Percentiles rank a stretch among this genome's conserved stretches.
Evolutionary conservation across 2,888 invertebrate species (phyloP).

Genomic region (Drosophila emarginata): DNA sequence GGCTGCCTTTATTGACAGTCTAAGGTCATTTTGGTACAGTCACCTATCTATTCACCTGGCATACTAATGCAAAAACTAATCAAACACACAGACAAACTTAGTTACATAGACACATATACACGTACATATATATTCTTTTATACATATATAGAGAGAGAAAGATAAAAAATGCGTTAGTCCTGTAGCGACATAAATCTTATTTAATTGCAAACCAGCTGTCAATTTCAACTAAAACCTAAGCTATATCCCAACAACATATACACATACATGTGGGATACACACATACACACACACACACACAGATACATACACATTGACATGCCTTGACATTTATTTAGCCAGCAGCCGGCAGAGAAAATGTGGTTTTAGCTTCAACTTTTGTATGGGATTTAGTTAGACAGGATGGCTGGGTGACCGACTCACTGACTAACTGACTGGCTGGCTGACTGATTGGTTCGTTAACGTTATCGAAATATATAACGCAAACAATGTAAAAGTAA

Average conservation of each 20-base stretch:
- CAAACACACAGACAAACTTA: neutral
- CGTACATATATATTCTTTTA: neutral
- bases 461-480: slow-evolving; percentile 29
- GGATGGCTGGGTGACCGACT: slow-evolving; percentile 25
- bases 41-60: slow-evolving; percentile 45
- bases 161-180: slow-evolving; percentile 19
- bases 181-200: slow-evolving; percentile 69
- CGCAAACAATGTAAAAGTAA: neutral
- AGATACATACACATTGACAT: slow-evolving; percentile 44
- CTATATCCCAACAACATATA: slow-evolving; percentile 8
- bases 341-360: slow-evolving; percentile 21
- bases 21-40: slow-evolving; percentile 53
- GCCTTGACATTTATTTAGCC: slow-evolving; percentile 65
- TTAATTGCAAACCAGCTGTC: slow-evolving; percentile 76
- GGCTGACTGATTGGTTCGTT: slow-evolving; percentile 41
- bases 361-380: slow-evolving; percentile 24
- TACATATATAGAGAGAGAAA: neutral
- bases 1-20: slow-evolving; percentile 50
- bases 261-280: slow-evolving; percentile 22
- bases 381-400: slow-evolving; percentile 49
- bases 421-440: slow-evolving; percentile 4
- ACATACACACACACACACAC: slow-evolving; percentile 14
- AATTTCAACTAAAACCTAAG: slow-evolving; percentile 60
- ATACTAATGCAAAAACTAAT: slow-evolving; percentile 59
- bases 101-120: too few relatives aligned